Evolutionary conservation across 2,888 invertebrate species (phyloP).

Genomic region (Myopa testacea): DNA sequence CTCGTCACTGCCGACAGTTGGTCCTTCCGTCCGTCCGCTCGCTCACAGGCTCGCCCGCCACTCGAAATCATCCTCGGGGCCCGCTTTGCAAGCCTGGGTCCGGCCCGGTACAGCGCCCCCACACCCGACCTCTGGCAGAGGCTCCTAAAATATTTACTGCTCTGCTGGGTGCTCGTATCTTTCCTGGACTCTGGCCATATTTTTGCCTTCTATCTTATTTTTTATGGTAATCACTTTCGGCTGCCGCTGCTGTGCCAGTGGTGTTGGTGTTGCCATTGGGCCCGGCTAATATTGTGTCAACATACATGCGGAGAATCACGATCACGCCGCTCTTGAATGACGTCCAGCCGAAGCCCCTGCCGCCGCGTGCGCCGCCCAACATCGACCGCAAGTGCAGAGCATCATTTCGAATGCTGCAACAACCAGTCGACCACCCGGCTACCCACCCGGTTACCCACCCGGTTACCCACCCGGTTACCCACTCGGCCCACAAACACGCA

Average conservation of each 20-base stretch:
- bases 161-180: neutral
- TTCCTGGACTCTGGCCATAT: neutral
- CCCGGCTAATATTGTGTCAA: neutral
- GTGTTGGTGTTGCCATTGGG: neutral
- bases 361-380: neutral
- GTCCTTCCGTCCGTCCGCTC: too few species aligned
- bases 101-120: too few species aligned
- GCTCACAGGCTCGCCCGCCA: too few species aligned
- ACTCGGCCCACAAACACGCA: slow-evolving; percentile 40
- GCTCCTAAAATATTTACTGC: neutral
- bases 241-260: too few species aligned
- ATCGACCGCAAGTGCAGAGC: neutral
- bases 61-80: too few species aligned
- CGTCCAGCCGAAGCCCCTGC: neutral
- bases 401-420: neutral
- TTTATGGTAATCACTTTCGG: neutral
- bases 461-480: too few species aligned
- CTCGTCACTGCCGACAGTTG: too few species aligned
- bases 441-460: neutral
- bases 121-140: too few species aligned
- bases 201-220: neutral
- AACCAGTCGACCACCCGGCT: neutral
- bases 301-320: neutral
- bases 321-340: neutral
- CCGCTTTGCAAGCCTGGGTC: too few species aligned